A percentile compares a stretch with the other conserved stretches of the same genome.
Conservation (phyloP, 2,888 invertebrate genomes). For the Oscheius sp. region DNA sequence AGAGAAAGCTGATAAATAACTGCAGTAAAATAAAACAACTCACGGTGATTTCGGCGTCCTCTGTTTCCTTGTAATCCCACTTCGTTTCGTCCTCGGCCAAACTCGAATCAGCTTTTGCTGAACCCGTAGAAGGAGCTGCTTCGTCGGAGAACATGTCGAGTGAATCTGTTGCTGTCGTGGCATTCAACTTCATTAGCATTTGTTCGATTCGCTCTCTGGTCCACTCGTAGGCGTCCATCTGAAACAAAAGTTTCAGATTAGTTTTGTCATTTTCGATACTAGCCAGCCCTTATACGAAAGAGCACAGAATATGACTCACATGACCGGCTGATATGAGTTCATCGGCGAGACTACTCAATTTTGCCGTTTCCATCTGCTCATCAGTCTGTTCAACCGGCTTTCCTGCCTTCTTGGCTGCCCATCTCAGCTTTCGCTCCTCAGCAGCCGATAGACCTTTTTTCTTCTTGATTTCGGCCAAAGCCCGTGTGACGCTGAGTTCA, state of each 20-base stretch:
- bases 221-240: constrained; percentile 70
- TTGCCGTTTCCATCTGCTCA: constrained; percentile 52
- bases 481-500: constrained; percentile 58
- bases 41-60: constrained; percentile 49
- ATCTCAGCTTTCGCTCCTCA: constrained; percentile 69
- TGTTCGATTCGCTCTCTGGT: constrained; percentile 56
- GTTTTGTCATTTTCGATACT: not conserved
- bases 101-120: constrained; percentile 20
- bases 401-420: constrained; percentile 71
- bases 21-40: constrained; percentile 2
- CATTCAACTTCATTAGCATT: constrained; percentile 47
- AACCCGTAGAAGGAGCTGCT: constrained; percentile 12
- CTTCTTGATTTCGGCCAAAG: constrained; percentile 63
- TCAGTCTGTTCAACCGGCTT: constrained; percentile 53
- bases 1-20: not conserved
- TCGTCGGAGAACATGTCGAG: constrained; percentile 61
- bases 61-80: constrained; percentile 64
- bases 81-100: constrained; percentile 45
- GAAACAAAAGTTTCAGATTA: constrained; percentile 14
- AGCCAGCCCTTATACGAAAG: not conserved
- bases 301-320: constrained; percentile 42
- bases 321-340: constrained; percentile 66
- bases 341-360: constrained; percentile 63
- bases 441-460: constrained; percentile 60
- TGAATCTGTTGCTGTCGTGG: constrained; percentile 42